A percentile compares a stretch with the other conserved stretches of the same genome.
These are phyloP conservation scores for Genyomyrus donnyi DNA, from an alignment of 2,113 vertebrate genomes.

Conservation along the genomic window DNA sequence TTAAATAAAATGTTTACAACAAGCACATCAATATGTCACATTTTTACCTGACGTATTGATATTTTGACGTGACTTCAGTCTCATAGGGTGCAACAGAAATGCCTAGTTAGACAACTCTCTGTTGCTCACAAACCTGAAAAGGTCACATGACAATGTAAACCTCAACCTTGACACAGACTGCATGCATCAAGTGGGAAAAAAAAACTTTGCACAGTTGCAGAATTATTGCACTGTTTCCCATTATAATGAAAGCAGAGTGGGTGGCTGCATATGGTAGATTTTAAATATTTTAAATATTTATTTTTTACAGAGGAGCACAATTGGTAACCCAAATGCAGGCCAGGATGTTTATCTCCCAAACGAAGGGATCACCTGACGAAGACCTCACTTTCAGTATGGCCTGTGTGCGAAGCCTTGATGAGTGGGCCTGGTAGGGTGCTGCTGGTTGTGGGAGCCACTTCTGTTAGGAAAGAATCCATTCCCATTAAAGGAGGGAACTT, in stretches of 20 bases:
- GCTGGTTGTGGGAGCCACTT: background rate
- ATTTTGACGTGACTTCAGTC: background rate
- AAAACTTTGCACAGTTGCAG: background rate
- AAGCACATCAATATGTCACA: background rate
- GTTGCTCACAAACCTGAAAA: background rate
- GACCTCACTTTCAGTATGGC: background rate
- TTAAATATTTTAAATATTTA: background rate
- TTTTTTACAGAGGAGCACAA: background rate
- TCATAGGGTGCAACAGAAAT: background rate
- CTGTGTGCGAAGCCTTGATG: background rate
- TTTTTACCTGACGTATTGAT: background rate
- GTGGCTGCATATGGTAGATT: background rate
- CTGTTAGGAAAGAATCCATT: no score
- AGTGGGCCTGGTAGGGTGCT: background rate
- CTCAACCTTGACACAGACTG: background rate
- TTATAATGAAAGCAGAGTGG: background rate
- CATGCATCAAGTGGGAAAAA: background rate
- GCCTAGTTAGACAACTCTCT: background rate
- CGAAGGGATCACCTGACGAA: background rate
- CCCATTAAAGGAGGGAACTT: no score
- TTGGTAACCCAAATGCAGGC: background rate
- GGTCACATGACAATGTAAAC: background rate
- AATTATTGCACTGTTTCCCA: background rate
- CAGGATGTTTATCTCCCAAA: constrained; percentile 5
- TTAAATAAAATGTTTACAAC: background rate